phyloP scores from a whole-genome alignment of 2,888 invertebrate genomes.

The Eristalinus sepulchralis region DNA sequence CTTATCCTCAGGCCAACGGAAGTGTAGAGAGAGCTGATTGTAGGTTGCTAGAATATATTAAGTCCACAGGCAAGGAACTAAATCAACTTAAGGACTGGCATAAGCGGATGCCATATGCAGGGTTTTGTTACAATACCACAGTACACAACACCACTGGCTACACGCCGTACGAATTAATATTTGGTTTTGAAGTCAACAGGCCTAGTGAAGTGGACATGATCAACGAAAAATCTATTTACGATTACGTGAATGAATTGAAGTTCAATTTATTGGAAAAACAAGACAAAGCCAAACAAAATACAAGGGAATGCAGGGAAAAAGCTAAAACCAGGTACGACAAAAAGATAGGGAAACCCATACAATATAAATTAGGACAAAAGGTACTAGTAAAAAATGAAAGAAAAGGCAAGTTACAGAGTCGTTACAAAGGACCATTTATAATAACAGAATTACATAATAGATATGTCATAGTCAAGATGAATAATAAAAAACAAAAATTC shows the following conservation, averaged over 20 bases:
- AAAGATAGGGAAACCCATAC: not conserved
- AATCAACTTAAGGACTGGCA: slow-evolving; percentile 9
- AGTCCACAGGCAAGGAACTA: not conserved
- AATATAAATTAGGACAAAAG: not conserved
- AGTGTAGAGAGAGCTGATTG: not conserved
- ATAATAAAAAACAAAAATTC: not conserved
- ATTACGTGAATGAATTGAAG: slow-evolving; percentile 16
- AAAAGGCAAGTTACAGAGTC: not conserved
- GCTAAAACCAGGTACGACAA: slow-evolving; percentile 5
- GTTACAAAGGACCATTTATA: not conserved
- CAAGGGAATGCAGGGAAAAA: slow-evolving; percentile 1
- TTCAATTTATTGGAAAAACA: not conserved
- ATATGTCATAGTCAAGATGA: not conserved
- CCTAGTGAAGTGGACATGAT: not conserved
- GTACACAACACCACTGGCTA: not conserved
- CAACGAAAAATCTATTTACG: slow-evolving; percentile 1
- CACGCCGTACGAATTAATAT: not conserved
- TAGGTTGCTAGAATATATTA: slow-evolving; percentile 4
- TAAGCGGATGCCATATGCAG: not conserved
- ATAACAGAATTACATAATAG: not conserved
- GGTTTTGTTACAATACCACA: no score
- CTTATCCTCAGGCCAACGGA: not conserved
- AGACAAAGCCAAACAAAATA: slow-evolving; percentile 4
- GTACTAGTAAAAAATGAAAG: not conserved
- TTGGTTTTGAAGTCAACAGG: not conserved